Conservation (phyloP, 2,113 vertebrate species). For the Elachura formosa region DNA sequence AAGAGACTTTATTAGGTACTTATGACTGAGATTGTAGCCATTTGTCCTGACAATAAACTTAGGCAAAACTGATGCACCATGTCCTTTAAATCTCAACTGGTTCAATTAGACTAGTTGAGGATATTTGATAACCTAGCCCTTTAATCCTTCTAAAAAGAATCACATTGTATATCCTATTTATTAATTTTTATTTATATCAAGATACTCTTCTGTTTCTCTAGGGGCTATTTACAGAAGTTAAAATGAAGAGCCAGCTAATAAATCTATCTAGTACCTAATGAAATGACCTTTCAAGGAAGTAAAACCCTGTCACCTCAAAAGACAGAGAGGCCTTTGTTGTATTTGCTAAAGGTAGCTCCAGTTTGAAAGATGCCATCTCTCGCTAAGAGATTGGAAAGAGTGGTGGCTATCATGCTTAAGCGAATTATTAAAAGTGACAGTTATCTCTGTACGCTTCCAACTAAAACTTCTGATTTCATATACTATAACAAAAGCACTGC, state of each 20-base stretch:
- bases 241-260: neutral
- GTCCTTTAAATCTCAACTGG: neutral
- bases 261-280: neutral
- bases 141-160: neutral
- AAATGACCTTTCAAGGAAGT: slow-evolving; percentile 22
- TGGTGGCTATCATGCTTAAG: slow-evolving; percentile 17
- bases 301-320: neutral
- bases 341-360: neutral
- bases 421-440: slow-evolving; percentile 56
- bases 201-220: neutral
- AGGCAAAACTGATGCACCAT: neutral
- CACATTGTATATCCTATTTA: neutral
- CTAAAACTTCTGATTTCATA: slow-evolving; percentile 28
- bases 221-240: neutral
- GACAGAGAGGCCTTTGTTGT: neutral
- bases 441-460: slow-evolving; percentile 7
- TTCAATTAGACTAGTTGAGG: neutral
- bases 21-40: neutral
- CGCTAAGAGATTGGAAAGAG: neutral
- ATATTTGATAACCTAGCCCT: neutral
- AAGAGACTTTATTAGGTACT: slow-evolving; percentile 2
- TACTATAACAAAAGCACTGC: neutral
- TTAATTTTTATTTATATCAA: neutral
- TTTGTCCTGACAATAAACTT: slow-evolving; percentile 18
- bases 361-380: slow-evolving; percentile 22